phyloP scores from a whole-genome alignment of 1,140 invertebrate genomes.

The Xylocopa sonorina region DNA sequence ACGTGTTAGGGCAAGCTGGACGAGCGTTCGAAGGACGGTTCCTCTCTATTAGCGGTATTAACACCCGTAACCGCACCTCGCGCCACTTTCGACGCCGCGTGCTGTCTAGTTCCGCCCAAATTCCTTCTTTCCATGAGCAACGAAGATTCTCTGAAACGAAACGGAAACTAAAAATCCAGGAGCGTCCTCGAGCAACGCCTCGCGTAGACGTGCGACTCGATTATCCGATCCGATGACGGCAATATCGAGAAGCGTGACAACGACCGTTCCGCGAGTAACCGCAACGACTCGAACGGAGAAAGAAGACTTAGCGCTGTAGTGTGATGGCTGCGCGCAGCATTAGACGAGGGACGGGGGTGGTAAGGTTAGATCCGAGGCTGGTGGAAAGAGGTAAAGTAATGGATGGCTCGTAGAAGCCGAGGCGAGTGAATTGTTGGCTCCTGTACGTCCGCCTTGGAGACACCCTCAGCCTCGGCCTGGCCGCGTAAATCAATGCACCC shows the following conservation, averaged over 20 bases:
- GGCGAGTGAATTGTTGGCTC: slow-evolving; percentile 81
- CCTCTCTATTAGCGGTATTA: slow-evolving; percentile 31
- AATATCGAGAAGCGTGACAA: no score
- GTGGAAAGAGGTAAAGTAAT: slow-evolving; percentile 73
- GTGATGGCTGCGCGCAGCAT: not conserved
- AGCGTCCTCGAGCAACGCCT: no score
- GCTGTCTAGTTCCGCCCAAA: not conserved
- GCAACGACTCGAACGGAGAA: slow-evolving; percentile 74
- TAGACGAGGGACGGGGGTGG: not conserved
- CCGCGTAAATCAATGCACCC: slow-evolving; percentile 80
- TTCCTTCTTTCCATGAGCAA: not conserved
- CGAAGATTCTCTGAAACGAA: not conserved
- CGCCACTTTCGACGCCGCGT: not conserved
- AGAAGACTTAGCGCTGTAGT: slow-evolving; percentile 11
- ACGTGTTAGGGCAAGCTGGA: slow-evolving; percentile 44
- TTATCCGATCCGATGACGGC: no score
- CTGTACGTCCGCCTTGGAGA: slow-evolving; percentile 76
- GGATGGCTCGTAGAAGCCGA: slow-evolving; percentile 79
- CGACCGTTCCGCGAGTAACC: slow-evolving; percentile 75
- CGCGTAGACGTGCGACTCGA: no score
- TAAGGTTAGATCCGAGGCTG: slow-evolving; percentile 9
- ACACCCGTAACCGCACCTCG: slow-evolving; percentile 1
- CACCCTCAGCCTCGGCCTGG: slow-evolving; percentile 74
- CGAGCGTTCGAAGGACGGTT: slow-evolving; percentile 48
- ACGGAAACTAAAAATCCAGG: no score